Base-by-base conservation (phyloP, 2,113 vertebrate species). In the Oriolus oriolus region DNA sequence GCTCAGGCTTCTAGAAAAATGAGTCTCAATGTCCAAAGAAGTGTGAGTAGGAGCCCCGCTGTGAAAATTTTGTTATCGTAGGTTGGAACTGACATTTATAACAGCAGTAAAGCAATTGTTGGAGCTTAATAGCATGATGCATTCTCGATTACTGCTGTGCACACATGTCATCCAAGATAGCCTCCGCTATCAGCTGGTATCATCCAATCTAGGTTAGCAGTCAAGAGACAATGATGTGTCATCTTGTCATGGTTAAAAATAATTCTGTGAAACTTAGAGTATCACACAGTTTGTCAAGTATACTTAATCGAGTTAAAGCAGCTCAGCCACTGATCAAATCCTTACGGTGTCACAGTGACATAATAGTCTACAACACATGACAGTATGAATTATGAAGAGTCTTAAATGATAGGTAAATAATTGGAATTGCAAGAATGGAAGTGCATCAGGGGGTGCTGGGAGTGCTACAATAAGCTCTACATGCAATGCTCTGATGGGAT, bases 31-130 rank as follows among this genome's bases (percentile, higher is more conserved):
- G 50, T 96, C 75, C 95, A 84, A 89, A 81, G 56, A 95, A 87
- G 49, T 89, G 50, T 66, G 82, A 92, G 73, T 37, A 93, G 82
- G 61, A 96, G 11, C 53, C 85, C 84, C 96, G 75, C 95, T 96
- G 96, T 93, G 97, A 96, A 94, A 93, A 30, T 68, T 82, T 93
- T 87, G 87, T 96, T 95, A 87, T 92, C 31, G 1, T 96, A 89
- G 64, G 80, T 92, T 84, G 31, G 76, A 96, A 83, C 95, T 91
- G 84, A 94, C 87, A 95, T 95, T 98, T 97, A 65, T 95, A 97
- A 87, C 94, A 97, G 92, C 85, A 81, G 93, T 93, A 97, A 96
- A 90, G 89, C 89, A 97, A 90, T 89, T 97, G 91, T 80, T 82
- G 87, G 80, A 95, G 59, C 61, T 84, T 95, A 96, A 85, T 97